Evolutionary conservation across 2,113 vertebrate species (phyloP), one percentile per base, ranked within the genome.

Genomic region (Xyrauchen texanus): DNA sequence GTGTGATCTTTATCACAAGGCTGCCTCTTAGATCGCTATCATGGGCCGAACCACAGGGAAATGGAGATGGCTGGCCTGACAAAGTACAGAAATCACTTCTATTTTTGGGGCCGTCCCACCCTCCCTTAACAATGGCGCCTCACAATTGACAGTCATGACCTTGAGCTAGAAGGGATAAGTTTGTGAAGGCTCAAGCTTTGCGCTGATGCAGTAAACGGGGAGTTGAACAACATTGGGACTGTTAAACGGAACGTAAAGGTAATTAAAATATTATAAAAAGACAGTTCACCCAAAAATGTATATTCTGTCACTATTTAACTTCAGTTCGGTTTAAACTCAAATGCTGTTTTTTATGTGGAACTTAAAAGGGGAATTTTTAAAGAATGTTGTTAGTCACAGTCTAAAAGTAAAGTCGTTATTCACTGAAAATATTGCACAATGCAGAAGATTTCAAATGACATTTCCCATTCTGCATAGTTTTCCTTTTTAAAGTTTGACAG

Each of bases 11-110:
- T 93, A 94, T 94, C 92, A 87, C 87, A 84, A 64, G 76, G 13
- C 87, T 85, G 87, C 85, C 88, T 85, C 90, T 90, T 87, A 91
- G 93, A 93, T 93, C 88, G 88, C 86, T 91, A 93, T 93, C 89
- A 52, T 77, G 10, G 69, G 79, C 86, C 78, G 60, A 87, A 90
- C 91, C 91, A 86, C 60, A 87, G 91, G 85, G 90, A 90, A 92
- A 91, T 85, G 81, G 88, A 90, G 88, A 91, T 72, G 83, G 89
- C 87, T 91, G 89, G 87, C 85, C 89, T 88, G 85, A 91, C 88
- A 91, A 88, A 90, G 83, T 84, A 82, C 86, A 82, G 85, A 85
- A 90, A 87, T 87, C 83, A 61, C 71, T 82, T 82, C 86, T 89
- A 88, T 90, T 90, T 34, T 88, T 88, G 81, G 81, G 71, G 85